Base-by-base conservation (phyloP, 2,888 invertebrate genomes). In the Plemyria rubiginata region DNA sequence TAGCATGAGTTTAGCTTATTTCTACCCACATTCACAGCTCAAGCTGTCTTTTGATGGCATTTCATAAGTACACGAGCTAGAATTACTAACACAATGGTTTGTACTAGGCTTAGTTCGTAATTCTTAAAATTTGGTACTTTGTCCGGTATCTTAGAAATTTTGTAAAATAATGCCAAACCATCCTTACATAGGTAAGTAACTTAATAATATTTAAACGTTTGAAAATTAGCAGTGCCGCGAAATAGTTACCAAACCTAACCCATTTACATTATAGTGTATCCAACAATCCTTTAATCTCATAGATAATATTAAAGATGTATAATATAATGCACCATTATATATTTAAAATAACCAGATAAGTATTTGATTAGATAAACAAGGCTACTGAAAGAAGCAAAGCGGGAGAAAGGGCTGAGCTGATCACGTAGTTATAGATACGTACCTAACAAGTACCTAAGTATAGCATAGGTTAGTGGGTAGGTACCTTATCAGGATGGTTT, bases 301-400 rank as follows among this genome's bases (percentile, higher is more conserved):
- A 22, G 22, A 3, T 22, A 2, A 22, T 78, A 82, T 78, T 73
- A 80, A 75, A 74, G 76, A 84, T 8, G 32, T 32, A 8, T 32
- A 8, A 5, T 29, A 0, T 32, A 32, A 32, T 85, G 88, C 86
- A 90, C 85, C 88, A 88, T 84, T 84, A 77, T 11, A 9, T 38
- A 55, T 54, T 78, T 46, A 54, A 62, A 40, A 80, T 45, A 64
- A 53, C 71, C 75, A 75, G 77, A 80, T 80, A 78, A 76, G 72
- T 2, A 29, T 48, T 22, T 22, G 16, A 73, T 75, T 69, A 63
- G 67, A 71, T 68, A 70, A 43, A 64, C 54, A 49, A 22, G 49
- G 55, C 29, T 38, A 58, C 71, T 59, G 64, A 58, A 51, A 7
- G 29, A 83, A 80, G 79, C 77, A 70, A 32, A 75, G 77, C 54